Evolutionary conservation across 1,140 invertebrate species (phyloP).

Genomic region (Heliothis subflexa): DNA sequence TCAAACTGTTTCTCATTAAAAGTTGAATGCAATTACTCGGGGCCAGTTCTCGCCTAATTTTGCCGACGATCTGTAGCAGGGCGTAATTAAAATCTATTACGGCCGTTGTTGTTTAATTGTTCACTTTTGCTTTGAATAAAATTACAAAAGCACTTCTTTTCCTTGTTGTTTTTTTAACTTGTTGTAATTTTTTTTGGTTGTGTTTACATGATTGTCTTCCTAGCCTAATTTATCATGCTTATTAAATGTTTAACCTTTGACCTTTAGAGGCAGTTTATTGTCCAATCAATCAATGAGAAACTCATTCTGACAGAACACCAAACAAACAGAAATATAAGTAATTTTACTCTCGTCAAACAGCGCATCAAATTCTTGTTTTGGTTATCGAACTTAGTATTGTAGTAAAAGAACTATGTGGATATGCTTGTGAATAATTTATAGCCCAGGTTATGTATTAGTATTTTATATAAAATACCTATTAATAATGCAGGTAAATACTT

Average conservation of each 20-base stretch:
- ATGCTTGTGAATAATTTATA: background rate
- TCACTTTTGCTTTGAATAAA: background rate
- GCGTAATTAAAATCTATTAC: slow-evolving; percentile 32
- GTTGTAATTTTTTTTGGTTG: background rate
- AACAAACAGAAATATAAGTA: background rate
- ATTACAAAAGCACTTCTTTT: background rate
- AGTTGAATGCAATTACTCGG: slow-evolving; percentile 37
- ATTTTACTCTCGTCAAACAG: slow-evolving; percentile 15
- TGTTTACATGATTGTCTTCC: too few species aligned
- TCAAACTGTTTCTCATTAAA: slow-evolving; percentile 42
- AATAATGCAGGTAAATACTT: too few species aligned
- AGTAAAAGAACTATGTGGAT: background rate
- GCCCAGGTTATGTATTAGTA: too few species aligned
- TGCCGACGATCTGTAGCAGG: background rate
- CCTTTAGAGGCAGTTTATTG: background rate
- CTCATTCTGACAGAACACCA: background rate
- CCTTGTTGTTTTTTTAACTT: background rate
- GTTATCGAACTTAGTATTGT: background rate
- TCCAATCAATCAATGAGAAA: slow-evolving; percentile 2
- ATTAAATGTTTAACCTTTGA: too few species aligned
- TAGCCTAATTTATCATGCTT: too few species aligned
- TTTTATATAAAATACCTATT: background rate
- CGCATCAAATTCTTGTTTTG: slow-evolving; percentile 31
- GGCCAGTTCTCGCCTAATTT: slow-evolving; percentile 24
- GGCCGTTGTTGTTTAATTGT: background rate